Base-by-base conservation (phyloP, 1,140 invertebrate species). In the Lepidurus apus region DNA sequence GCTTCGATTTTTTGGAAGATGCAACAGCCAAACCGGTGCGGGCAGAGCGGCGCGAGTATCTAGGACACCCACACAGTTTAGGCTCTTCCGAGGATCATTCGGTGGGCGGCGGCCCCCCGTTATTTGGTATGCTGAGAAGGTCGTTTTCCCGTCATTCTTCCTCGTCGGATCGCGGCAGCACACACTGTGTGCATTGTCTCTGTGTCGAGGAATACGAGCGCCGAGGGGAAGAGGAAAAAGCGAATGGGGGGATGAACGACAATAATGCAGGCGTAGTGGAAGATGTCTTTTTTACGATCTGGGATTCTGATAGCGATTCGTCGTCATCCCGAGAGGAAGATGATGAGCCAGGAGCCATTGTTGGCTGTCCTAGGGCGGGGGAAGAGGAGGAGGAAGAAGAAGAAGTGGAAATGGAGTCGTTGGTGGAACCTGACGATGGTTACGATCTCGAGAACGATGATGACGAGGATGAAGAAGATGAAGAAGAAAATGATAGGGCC, bases 401-500 rank as follows among this genome's bases (percentile, higher is more conserved):
- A 21, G 53, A 65, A 65, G 0, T 80, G 53, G 81, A 81, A 11
- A 82, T 83, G 3, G 83, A 84, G 1, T 77, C 78, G 0, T 82
- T 82, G 11, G 17, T n/a, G 84, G 89, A 90, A 81, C 88, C 89
- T 77, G 90, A 90, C 84, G 87, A 44, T 80, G 42, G 81, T 85
- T 24, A 84, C 86, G 7, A 83, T 87, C 79, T 86, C 44, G 81
- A 83, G 80, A 77, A 81, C 74, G 81, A 81, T 76, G 74, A 83
- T 79, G 43, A 83, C 26, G 79, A 80, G 8, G 45, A 76, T 26
- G 45, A 43, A 26, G 78, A 79, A 42, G 79, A 77, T 24, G 73
- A 78, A 24, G 73, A 78, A 7, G 45, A 65, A 24, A 73, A 78
- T 73, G 65, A 47, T 13, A 42, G 65, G 9, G 73, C 26, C 7